Base-by-base conservation (phyloP, 2,888 invertebrate genomes). In the Agriopis marginaria region DNA sequence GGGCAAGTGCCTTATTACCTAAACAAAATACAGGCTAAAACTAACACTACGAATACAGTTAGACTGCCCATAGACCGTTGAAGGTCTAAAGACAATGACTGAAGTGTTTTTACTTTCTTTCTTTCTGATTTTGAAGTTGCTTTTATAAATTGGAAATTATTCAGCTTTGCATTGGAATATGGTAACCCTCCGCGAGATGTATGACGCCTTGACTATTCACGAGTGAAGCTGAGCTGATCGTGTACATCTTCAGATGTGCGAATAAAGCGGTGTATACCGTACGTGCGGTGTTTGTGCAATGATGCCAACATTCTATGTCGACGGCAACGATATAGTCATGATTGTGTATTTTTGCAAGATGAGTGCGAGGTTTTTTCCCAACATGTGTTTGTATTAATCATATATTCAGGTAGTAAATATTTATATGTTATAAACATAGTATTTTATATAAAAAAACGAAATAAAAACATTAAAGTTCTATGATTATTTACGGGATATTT, bases 131-230 rank as follows among this genome's bases (percentile, higher is more conserved):
- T 5, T 32, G 32, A 32, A 32, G 32, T 32, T 5, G 32, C 5
- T 32, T 32, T 32, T 45, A 4, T 45, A 7, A 17, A 14, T 50
- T 50, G 8, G 5, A 50, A 3, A 14, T 55, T 40, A n/a, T 32
- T 32, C 32, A 32, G 0, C 44, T 56, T n/a, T 5, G 0, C 32
- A 3, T 40, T 42, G 42, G 8, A n/a, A 17, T 12, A 42, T 32
- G 61, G 50, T 42, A 17, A 50, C 61, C 61, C 61, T 82, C 79
- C 72, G 59, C 53, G 9, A 65, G 53, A 63, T 67, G 56, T 59
- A 71, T 56, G 55, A 60, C 51, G 40, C 17, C 44, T 55, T 68
- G 70, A 50, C 62, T 58, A 56, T 63, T 63, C 63, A 47, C 47
- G 63, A 51, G 47, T 68, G 23, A 59, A 59, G 42, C 63, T 54